These are phyloP conservation scores for Ascaphus truei DNA, from an alignment of 2,113 vertebrate species.

Conservation along the genomic window DNA sequence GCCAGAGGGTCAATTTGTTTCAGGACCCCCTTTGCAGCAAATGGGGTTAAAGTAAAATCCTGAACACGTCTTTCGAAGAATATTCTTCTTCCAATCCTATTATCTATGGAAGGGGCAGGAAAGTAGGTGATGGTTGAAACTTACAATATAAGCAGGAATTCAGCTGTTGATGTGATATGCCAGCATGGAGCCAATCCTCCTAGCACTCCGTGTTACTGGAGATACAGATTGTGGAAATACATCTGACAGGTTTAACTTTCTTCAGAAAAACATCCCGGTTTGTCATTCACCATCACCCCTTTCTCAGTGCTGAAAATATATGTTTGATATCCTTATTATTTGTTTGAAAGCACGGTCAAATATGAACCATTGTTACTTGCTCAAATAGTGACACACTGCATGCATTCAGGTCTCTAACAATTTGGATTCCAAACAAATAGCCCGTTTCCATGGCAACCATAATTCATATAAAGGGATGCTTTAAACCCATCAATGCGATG, in stretches of 20 bases:
- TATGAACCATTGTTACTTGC: neutral
- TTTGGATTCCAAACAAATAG: neutral
- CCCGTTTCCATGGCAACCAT: neutral
- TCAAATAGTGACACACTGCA: neutral
- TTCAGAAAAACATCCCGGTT: neutral
- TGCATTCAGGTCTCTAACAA: neutral
- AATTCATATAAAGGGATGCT: neutral
- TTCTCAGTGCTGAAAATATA: neutral
- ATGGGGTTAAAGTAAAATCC: no score
- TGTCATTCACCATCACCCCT: neutral
- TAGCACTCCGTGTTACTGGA: neutral
- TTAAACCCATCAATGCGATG: neutral
- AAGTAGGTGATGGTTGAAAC: neutral
- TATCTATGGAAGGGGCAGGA: neutral
- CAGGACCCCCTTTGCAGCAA: no score
- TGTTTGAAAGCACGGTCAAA: neutral
- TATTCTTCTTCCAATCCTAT: neutral
- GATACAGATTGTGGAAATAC: no score
- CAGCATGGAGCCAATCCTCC: neutral
- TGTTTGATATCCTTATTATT: neutral
- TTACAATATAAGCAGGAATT: neutral
- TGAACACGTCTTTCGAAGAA: no score
- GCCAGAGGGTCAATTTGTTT: no score
- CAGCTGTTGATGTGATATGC: neutral
- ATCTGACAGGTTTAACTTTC: neutral